Conservation (phyloP, 2,797 vertebrate genomes). For the Rhyacichthys aspro region DNA sequence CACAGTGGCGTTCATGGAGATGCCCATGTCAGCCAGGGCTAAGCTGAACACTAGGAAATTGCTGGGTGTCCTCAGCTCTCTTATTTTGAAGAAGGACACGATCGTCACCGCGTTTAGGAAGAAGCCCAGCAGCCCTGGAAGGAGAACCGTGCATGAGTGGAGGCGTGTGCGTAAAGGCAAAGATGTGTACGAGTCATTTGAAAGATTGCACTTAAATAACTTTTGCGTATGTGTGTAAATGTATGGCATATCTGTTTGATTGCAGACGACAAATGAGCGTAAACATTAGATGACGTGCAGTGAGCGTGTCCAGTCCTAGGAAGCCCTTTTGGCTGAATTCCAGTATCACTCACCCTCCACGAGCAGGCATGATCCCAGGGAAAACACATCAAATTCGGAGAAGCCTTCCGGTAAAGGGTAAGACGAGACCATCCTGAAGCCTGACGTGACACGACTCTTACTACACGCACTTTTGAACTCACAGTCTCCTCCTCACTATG, state of each 20-base stretch:
- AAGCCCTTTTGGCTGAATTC: constrained; percentile 38
- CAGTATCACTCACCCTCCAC: constrained; percentile 89
- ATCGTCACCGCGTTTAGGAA: constrained; percentile 91
- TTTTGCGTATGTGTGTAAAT: too few relatives aligned
- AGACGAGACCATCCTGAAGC: constrained; percentile 84
- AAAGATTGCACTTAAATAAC: background rate
- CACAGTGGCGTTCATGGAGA: constrained; percentile 90
- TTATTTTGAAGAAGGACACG: constrained; percentile 90
- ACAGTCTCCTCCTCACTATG: background rate
- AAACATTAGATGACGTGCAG: background rate
- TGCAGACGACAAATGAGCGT: too few relatives aligned
- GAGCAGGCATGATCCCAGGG: constrained; percentile 88
- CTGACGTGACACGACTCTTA: constrained; percentile 40
- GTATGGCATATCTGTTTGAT: too few relatives aligned
- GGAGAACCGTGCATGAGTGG: background rate
- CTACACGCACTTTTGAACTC: constrained; percentile 12
- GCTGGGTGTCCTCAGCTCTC: constrained; percentile 88
- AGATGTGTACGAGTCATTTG: background rate
- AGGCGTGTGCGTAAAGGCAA: background rate
- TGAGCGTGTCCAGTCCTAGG: constrained; percentile 24
- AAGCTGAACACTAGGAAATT: constrained; percentile 93
- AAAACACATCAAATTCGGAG: constrained; percentile 91
- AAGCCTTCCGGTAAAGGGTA: constrained; percentile 89
- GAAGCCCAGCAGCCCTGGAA: constrained; percentile 88
- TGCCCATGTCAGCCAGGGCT: constrained; percentile 92